phyloP scores from a whole-genome alignment of 2,888 invertebrate species.

The Caprella mutica region DNA sequence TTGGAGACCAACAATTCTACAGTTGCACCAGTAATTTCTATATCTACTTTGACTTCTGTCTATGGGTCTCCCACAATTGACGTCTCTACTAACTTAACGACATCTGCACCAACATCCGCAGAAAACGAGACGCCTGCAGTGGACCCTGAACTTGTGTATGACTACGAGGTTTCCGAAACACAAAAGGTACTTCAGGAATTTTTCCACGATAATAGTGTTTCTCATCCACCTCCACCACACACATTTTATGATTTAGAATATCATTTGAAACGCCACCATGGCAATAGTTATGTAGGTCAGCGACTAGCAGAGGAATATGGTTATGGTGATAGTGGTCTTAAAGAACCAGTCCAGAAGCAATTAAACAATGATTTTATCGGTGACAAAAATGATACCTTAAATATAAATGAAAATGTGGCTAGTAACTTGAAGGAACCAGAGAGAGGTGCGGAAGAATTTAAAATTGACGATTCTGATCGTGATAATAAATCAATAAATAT shows the following conservation, averaged over 20 bases:
- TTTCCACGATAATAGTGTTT: slow-evolving; percentile 51
- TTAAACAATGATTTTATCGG: slow-evolving; percentile 9
- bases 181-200: slow-evolving; percentile 83
- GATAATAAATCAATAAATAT: no score
- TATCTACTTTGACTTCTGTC: slow-evolving; percentile 32
- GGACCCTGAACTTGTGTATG: slow-evolving; percentile 44
- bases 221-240: slow-evolving; percentile 38
- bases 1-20: slow-evolving; percentile 8
- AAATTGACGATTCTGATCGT: no score
- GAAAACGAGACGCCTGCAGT: slow-evolving; percentile 3
- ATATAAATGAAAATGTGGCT: no score
- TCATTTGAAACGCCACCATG: slow-evolving; percentile 59
- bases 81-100: background rate
- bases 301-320: slow-evolving; percentile 49
- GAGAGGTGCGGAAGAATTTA: no score
- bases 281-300: slow-evolving; percentile 66
- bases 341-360: slow-evolving; percentile 9
- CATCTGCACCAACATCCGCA: slow-evolving; percentile 35
- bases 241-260: slow-evolving; percentile 57
- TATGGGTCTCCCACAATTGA: slow-evolving; percentile 14
- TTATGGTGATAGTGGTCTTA: background rate
- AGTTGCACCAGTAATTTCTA: slow-evolving; percentile 25
- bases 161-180: slow-evolving; percentile 86
- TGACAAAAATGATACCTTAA: no score
- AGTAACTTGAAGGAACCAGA: no score